Conservation (phyloP, 2,888 invertebrate genomes). For the Diabrotica balteata region DNA sequence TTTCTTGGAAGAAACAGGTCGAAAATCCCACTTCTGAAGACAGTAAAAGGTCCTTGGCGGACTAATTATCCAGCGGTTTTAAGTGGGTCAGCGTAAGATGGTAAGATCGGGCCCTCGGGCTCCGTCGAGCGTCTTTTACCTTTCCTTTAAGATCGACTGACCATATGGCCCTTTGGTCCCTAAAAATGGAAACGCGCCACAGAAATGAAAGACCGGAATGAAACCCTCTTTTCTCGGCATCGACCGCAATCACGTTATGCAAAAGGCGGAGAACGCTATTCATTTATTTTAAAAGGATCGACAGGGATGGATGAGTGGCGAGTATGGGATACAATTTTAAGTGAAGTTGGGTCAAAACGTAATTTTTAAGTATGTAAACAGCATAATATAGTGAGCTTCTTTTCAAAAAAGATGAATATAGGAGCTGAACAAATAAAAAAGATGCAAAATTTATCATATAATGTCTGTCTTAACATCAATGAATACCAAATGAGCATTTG, state of each 20-base stretch:
- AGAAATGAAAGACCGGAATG: conserved; percentile 16
- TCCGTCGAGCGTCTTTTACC: conserved; percentile 5
- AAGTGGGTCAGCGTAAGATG: conserved; percentile 43
- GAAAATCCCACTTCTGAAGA: conserved; percentile 35
- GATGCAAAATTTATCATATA: no score
- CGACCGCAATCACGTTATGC: conserved; percentile 35
- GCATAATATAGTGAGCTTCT: no score
- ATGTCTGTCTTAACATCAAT: no score
- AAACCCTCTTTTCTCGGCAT: conserved; percentile 23
- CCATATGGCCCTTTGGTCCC: conserved; percentile 35
- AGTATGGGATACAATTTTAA: background rate
- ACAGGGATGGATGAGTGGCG: background rate
- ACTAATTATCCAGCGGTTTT: conserved; percentile 43
- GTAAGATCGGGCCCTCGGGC: conserved; percentile 14
- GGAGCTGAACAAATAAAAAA: no score
- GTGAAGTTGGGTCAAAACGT: background rate
- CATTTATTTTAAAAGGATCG: conserved; percentile 27
- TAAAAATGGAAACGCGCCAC: conserved; percentile 1
- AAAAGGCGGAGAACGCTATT: conserved; percentile 25
- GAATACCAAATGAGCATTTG: no score
- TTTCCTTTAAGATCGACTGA: conserved; percentile 29
- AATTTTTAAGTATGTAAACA: no score
- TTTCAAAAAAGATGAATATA: no score
- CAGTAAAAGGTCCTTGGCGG: conserved; percentile 17
- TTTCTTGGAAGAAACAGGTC: conserved; percentile 2